Percentiles rank a stretch among this genome's conserved stretches.
Conservation (phyloP, 2,888 invertebrate species). For the Noctua pronuba region DNA sequence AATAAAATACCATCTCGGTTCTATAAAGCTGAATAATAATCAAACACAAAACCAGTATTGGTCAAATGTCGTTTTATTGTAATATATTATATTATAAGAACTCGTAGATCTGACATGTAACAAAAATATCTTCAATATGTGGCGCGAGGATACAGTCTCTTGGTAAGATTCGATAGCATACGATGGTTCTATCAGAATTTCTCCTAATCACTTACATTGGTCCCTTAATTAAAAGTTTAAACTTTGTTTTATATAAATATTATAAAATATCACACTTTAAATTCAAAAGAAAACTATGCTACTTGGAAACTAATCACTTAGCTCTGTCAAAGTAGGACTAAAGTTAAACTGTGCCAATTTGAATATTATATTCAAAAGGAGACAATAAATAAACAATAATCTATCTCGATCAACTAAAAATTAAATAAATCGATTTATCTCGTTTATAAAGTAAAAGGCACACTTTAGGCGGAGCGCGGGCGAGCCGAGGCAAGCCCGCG, state of each 20-base stretch:
- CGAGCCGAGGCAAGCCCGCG: slow-evolving; percentile 72
- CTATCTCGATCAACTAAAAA: slow-evolving; percentile 89
- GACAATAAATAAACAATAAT: slow-evolving; percentile 90
- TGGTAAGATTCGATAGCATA: slow-evolving; percentile 83
- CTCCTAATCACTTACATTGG: slow-evolving; percentile 90
- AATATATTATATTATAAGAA: slow-evolving; percentile 77
- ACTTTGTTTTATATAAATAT: slow-evolving; percentile 90
- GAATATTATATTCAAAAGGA: slow-evolving; percentile 88
- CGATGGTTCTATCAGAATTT: slow-evolving; percentile 87
- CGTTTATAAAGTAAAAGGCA: slow-evolving; percentile 88
- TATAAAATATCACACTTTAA: slow-evolving; percentile 91
- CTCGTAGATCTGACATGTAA: slow-evolving; percentile 81
- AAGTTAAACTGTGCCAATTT: slow-evolving; percentile 89
- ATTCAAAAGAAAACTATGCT: slow-evolving; percentile 89
- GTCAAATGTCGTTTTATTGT: slow-evolving; percentile 85
- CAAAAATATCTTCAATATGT: slow-evolving; percentile 80
- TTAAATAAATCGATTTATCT: slow-evolving; percentile 89
- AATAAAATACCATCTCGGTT: slow-evolving; percentile 83
- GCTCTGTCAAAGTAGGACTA: slow-evolving; percentile 88
- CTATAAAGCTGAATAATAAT: slow-evolving; percentile 76
- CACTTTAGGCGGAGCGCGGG: slow-evolving; percentile 77
- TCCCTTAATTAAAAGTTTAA: slow-evolving; percentile 90
- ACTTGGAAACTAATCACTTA: slow-evolving; percentile 88
- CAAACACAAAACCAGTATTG: slow-evolving; percentile 84
- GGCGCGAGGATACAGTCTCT: slow-evolving; percentile 84